phyloP scores from a whole-genome alignment of 2,797 vertebrate species.

The Eospalax fontanierii region DNA sequence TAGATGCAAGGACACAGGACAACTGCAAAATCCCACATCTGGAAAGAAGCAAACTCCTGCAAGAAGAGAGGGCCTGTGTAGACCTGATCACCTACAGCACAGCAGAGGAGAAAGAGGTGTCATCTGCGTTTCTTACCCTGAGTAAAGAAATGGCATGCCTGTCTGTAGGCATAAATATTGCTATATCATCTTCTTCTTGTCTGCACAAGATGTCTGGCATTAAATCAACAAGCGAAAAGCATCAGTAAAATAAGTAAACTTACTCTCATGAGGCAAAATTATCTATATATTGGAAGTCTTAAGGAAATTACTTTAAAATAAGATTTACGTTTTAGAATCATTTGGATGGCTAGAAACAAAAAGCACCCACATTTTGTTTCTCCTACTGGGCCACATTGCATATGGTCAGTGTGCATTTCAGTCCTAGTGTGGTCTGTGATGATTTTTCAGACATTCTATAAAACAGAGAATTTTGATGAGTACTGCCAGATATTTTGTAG shows the following conservation, averaged over 20 bases:
- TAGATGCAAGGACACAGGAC: neutral
- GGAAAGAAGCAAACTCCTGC: neutral
- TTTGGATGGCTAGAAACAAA: neutral
- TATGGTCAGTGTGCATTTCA: neutral
- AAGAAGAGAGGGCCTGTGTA: neutral
- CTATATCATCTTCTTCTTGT: neutral
- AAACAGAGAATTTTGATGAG: neutral
- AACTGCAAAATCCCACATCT: neutral
- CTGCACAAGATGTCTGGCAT: neutral
- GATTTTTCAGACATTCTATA: neutral
- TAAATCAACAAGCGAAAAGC: conserved; percentile 26
- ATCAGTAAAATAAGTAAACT: neutral
- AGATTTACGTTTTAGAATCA: conserved; percentile 47
- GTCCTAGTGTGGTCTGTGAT: neutral
- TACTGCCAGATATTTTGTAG: neutral
- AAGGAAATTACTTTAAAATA: neutral
- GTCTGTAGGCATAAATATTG: neutral
- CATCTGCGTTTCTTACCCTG: neutral
- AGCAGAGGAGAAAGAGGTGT: neutral
- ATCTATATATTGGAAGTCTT: neutral
- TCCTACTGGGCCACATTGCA: neutral
- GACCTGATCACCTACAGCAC: neutral
- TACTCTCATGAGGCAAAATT: conserved; percentile 25
- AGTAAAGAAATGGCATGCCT: neutral
- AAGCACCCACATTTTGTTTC: neutral